Evolutionary conservation across 2,113 vertebrate genomes (phyloP).

Genomic region (Tapirus terrestris): DNA sequence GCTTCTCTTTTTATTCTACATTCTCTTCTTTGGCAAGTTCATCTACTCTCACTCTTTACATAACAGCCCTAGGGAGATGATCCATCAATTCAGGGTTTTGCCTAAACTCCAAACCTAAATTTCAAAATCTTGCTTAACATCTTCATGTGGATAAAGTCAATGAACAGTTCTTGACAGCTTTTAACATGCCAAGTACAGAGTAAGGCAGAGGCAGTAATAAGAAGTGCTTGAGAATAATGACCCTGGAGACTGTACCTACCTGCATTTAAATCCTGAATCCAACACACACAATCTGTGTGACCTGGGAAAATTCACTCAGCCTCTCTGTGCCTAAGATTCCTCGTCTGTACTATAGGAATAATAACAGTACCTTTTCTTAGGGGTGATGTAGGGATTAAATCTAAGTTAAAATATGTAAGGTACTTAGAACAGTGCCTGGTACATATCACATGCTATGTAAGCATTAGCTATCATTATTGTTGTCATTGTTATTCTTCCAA

Average conservation of each 20-base stretch:
- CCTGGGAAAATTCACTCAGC: not conserved
- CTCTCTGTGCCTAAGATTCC: not conserved
- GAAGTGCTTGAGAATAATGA: not conserved
- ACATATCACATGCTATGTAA: not conserved
- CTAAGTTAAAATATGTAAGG: not conserved
- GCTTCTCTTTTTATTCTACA: not conserved
- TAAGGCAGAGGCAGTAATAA: not conserved
- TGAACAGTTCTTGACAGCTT: not conserved
- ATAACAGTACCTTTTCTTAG: not conserved
- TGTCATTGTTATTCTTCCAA: not conserved
- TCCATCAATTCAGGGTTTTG: not conserved
- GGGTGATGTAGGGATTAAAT: not conserved
- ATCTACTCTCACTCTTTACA: not conserved
- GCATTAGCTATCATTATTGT: not conserved
- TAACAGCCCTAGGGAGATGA: not conserved
- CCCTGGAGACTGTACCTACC: not conserved
- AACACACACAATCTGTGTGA: not conserved
- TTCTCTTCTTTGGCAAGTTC: not conserved
- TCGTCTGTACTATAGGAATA: not conserved
- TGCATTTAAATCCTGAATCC: not conserved
- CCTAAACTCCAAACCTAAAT: not conserved
- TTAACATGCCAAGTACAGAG: not conserved
- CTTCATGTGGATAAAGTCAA: not conserved
- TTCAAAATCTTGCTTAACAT: constrained; percentile 31
- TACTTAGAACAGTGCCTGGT: not conserved